Conservation (phyloP, 2,113 vertebrate species). For the Sterrhoptilus dennistouni region DNA sequence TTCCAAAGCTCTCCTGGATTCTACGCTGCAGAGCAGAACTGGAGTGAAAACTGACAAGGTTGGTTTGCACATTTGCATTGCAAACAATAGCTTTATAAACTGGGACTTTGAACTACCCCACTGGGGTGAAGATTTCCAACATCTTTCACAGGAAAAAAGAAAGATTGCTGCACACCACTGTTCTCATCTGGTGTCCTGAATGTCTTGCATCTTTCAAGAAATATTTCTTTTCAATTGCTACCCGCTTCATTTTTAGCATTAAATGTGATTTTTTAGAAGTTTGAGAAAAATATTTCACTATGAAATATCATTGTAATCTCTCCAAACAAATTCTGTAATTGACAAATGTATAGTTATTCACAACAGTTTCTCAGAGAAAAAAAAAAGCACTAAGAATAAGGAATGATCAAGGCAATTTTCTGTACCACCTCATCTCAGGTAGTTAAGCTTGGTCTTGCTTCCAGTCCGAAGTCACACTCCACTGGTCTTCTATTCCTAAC, state of each 20-base stretch:
- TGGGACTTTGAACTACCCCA: background rate
- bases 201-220: background rate
- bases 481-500: background rate
- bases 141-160: background rate
- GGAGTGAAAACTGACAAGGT: constrained; percentile 4
- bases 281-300: background rate
- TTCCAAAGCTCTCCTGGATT: constrained; percentile 65
- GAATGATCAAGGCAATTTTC: background rate
- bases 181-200: background rate
- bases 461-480: background rate
- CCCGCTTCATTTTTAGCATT: background rate
- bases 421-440: background rate
- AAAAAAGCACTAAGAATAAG: background rate
- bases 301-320: background rate
- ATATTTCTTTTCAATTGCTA: background rate
- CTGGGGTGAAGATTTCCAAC: background rate
- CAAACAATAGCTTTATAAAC: constrained; percentile 20
- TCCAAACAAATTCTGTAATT: background rate
- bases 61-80: constrained; percentile 22
- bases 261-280: background rate
- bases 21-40: background rate
- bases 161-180: background rate
- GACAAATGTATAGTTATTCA: background rate
- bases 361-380: background rate
- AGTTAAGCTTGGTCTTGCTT: background rate